Evolutionary conservation across 1,140 invertebrate genomes (phyloP), one percentile per base, ranked within the genome.

Genomic region (Pemphigus obesinymphae): DNA sequence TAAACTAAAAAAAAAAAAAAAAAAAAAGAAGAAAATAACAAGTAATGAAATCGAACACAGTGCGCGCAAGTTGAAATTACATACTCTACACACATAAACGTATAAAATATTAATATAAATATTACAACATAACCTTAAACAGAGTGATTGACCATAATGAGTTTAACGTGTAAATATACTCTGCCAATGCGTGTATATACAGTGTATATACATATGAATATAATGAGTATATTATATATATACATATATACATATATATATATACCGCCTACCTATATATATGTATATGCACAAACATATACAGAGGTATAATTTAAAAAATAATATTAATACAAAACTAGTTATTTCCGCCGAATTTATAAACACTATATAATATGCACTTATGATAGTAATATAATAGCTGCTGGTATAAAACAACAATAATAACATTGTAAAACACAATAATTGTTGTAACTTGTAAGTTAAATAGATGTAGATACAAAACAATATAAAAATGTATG

Each of bases 31-130:
- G 26, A 73, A 48, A 48, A 73, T 48, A 73, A 73, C 29, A 50
- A 48, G 26, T 73, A 73, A 73, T 73, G 70, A 50, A 50, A 73
- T 73, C 45, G 45, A 73, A 73, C 70, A n/a, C 43, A 6, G 45
- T 31, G 58, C 10, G 70, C 17, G 50, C 43, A 73, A 73, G 43
- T 50, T 31, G 29, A 45, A 43, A 70, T 45, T 70, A 50, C 45
- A 50, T 31, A 50, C n/a, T n/a, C n/a, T n/a, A n/a, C n/a, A n/a
- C 43, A 31, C 29, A 20, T 48, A 45, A 43, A 70, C n/a, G n/a
- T 75, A 81, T 82, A 70, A 45, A n/a, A 48, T 72, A 82, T 63
- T 66, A 50, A 50, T 50, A 50, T 50, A 20, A 73, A 50, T 50
- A 72, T 72, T 48, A 31, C 43, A 29, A 31, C 26, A 26, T 13